phyloP scores from a whole-genome alignment of 2,888 invertebrate species.

The Rutpela maculata region DNA sequence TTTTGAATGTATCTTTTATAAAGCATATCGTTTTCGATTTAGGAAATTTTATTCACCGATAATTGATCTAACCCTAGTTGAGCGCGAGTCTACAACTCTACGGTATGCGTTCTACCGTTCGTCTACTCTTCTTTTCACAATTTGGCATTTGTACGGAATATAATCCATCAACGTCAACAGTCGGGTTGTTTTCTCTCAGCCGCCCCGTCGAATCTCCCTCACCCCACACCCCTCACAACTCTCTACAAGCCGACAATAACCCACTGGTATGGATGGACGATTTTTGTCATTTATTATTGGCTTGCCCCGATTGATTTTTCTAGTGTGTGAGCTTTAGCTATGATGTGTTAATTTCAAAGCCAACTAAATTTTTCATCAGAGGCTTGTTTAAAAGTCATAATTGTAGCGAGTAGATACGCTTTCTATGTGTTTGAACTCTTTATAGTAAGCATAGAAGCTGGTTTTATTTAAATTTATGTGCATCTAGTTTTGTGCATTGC shows the following conservation, averaged over 20 bases:
- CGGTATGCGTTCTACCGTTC: constrained; percentile 70
- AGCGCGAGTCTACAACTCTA: constrained; percentile 69
- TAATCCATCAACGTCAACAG: constrained; percentile 76
- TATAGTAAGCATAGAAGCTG: neutral
- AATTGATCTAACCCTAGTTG: constrained; percentile 71
- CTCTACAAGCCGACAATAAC: constrained; percentile 72
- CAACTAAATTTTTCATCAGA: constrained; percentile 34
- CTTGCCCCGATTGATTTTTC: constrained; percentile 73
- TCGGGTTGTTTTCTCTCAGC: constrained; percentile 75
- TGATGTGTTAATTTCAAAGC: constrained; percentile 72
- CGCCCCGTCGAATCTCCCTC: constrained; percentile 64
- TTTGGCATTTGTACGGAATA: constrained; percentile 76
- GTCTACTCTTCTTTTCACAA: constrained; percentile 75
- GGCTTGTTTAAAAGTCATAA: neutral
- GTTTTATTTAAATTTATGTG: neutral
- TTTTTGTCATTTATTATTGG: constrained; percentile 75
- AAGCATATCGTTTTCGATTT: constrained; percentile 48
- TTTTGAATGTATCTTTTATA: constrained; percentile 29
- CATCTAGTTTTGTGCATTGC: neutral
- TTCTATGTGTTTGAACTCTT: neutral
- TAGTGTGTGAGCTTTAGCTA: constrained; percentile 68
- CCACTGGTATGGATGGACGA: constrained; percentile 74
- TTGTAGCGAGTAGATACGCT: too few relatives aligned
- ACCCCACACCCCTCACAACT: constrained; percentile 62
- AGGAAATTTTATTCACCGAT: constrained; percentile 64